Evolutionary conservation across 2,113 vertebrate species (phyloP).

Genomic region (Stegostoma tigrinum): DNA sequence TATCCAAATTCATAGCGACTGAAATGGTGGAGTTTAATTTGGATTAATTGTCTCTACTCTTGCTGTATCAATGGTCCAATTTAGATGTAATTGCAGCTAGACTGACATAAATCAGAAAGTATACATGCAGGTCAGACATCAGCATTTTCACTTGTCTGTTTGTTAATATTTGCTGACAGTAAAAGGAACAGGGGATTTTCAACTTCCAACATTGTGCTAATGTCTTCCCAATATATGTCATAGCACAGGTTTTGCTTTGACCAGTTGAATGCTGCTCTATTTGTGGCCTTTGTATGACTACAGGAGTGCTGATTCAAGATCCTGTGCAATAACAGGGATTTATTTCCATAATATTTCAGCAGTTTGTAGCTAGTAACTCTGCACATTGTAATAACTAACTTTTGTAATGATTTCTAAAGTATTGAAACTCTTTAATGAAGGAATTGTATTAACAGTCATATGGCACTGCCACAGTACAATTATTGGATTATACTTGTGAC

Average conservation of each 20-base stretch:
- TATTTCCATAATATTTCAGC: not conserved
- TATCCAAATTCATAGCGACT: not conserved
- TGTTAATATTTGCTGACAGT: not conserved
- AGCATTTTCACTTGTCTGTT: not conserved
- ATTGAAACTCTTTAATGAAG: not conserved
- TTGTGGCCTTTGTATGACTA: not conserved
- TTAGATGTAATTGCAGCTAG: not conserved
- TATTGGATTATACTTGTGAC: not conserved
- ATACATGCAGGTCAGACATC: not conserved
- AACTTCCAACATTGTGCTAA: not conserved
- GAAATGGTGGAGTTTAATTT: not conserved
- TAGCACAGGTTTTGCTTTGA: not conserved
- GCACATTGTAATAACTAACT: not conserved
- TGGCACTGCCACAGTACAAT: not conserved
- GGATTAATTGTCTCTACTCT: not conserved
- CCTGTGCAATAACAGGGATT: not conserved
- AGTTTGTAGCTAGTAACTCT: not conserved
- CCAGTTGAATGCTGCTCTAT: not conserved
- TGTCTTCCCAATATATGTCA: not conserved
- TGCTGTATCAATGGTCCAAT: not conserved
- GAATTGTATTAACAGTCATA: not conserved
- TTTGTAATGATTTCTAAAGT: not conserved
- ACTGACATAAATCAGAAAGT: not conserved
- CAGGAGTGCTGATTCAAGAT: slow-evolving; percentile 43
- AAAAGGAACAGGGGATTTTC: not conserved